Evolutionary conservation across 2,113 vertebrate species (phyloP).

Genomic region (Platycercus adscitus): DNA sequence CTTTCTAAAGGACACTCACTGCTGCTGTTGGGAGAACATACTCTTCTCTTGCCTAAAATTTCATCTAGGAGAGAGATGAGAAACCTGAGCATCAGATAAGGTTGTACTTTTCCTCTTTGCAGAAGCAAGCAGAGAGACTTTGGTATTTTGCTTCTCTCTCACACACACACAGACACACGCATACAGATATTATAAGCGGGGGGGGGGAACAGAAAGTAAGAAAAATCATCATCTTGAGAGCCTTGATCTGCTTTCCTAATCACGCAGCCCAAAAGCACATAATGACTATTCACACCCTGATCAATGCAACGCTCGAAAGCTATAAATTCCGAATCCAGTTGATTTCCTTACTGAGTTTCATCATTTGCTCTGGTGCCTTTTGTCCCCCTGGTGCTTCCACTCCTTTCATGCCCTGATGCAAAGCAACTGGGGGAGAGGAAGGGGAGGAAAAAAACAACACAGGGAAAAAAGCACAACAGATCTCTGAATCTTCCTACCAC

Average conservation of each 20-base stretch:
- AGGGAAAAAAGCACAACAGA: constrained; percentile 24
- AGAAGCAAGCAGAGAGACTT: constrained; percentile 24
- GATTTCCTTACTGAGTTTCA: constrained; percentile 77
- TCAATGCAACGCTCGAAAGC: constrained; percentile 65
- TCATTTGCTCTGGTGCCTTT: constrained; percentile 71
- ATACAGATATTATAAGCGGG: background rate
- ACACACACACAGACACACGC: background rate
- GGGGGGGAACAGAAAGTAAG: background rate
- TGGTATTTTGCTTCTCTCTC: constrained; percentile 31
- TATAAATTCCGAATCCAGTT: constrained; percentile 67
- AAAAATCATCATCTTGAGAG: constrained; percentile 45
- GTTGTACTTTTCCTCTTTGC: constrained; percentile 24
- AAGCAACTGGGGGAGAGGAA: constrained; percentile 64
- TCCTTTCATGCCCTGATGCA: constrained; percentile 70
- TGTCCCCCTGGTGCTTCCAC: constrained; percentile 66
- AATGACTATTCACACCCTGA: constrained; percentile 42
- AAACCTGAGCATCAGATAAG: constrained; percentile 53
- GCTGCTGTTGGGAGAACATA: constrained; percentile 90
- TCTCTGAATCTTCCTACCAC: constrained; percentile 59
- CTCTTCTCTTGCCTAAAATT: constrained; percentile 91
- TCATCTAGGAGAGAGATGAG: constrained; percentile 80
- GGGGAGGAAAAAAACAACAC: constrained; percentile 28
- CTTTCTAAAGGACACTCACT: constrained; percentile 91
- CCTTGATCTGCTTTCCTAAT: constrained; percentile 55
- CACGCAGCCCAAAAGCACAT: constrained; percentile 57